Evolutionary conservation across 2,888 invertebrate species (phyloP).

Genomic region (Gerris lacustris): DNA sequence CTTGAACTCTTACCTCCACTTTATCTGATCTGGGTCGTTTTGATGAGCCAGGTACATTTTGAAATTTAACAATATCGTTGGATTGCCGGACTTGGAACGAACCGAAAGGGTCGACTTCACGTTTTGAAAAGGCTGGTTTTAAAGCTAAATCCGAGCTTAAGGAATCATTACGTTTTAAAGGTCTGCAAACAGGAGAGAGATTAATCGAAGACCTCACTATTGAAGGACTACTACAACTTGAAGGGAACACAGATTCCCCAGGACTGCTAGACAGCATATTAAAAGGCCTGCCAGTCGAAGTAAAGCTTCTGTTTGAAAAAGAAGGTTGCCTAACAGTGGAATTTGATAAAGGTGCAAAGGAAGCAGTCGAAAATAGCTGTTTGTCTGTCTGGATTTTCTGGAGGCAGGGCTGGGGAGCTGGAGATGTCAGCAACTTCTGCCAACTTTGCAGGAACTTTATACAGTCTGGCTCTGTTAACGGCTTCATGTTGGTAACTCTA

Average conservation of each 20-base stretch:
- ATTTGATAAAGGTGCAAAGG: background rate
- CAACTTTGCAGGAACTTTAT: background rate
- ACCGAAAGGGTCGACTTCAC: background rate
- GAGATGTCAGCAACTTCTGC: background rate
- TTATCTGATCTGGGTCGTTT: background rate
- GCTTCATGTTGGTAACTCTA: slow-evolving; percentile 1
- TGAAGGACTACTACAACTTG: background rate
- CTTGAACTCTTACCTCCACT: background rate
- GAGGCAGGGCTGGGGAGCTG: background rate
- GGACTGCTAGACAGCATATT: no score
- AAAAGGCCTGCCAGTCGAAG: background rate
- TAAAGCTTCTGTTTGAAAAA: background rate
- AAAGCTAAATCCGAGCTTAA: background rate
- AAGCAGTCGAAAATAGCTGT: background rate
- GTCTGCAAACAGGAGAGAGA: background rate
- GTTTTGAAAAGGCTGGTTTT: background rate
- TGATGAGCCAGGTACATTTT: background rate
- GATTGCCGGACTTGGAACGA: background rate
- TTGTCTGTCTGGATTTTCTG: background rate
- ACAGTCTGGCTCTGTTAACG: background rate
- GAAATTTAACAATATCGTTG: background rate
- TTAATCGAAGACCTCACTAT: background rate
- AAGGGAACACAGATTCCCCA: no score
- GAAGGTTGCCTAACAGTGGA: background rate
- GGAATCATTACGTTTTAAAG: background rate